A percentile compares a stretch with the other conserved stretches of the same genome.
Conservation (phyloP, 2,113 vertebrate species). For the Rhodinocichla rosea region DNA sequence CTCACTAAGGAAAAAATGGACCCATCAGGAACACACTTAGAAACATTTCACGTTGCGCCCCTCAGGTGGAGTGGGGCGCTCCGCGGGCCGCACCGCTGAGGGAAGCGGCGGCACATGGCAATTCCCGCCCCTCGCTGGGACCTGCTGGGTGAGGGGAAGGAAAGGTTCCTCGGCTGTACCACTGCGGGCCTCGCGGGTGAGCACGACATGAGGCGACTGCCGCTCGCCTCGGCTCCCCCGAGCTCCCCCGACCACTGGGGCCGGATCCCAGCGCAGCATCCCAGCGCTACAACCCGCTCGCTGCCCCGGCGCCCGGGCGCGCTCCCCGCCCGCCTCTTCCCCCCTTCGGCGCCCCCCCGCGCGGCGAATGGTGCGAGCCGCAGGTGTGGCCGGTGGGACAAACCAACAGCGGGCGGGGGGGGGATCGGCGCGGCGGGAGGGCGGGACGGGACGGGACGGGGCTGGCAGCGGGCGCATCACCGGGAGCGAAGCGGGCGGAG, state of each 20-base stretch:
- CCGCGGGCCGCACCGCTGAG: rapidly evolving
- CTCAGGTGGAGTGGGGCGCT: rapidly evolving
- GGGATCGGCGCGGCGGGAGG: background rate
- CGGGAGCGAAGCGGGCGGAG: constrained; percentile 2
- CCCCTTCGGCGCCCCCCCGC: background rate
- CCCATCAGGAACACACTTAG: background rate
- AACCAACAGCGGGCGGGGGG: background rate
- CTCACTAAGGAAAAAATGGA: background rate
- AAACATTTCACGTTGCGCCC: background rate
- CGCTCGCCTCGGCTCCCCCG: background rate
- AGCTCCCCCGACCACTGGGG: background rate
- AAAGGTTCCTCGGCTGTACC: background rate
- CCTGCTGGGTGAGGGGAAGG: background rate
- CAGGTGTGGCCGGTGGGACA: constrained; percentile 5
- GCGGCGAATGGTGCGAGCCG: constrained; percentile 20
- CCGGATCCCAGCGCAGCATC: no score
- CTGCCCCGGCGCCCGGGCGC: rapidly evolving
- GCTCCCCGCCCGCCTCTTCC: background rate
- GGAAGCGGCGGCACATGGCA: background rate
- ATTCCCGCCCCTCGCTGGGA: background rate
- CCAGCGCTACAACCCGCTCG: no score
- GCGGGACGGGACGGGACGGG: background rate
- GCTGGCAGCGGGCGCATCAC: background rate
- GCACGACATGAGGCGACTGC: background rate
- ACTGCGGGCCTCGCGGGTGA: background rate